Conservation (phyloP, 2,888 invertebrate genomes). For the Noctuana brunneofusca region DNA sequence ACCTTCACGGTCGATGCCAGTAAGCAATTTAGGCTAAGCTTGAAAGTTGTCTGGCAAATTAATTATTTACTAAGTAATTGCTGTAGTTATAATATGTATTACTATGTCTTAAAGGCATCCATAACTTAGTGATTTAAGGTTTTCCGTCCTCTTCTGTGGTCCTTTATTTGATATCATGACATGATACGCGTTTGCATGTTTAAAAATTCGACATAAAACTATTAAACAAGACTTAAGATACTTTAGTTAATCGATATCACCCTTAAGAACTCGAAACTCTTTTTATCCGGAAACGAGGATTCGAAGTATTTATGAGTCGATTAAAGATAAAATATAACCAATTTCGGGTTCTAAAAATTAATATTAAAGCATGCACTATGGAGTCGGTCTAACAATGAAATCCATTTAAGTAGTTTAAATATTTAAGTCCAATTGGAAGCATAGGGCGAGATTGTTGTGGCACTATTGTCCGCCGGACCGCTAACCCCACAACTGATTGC, state of each 20-base stretch:
- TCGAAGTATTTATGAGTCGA: neutral
- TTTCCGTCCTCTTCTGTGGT: neutral
- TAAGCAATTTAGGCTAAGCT: slow-evolving; percentile 45
- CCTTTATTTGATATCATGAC: neutral
- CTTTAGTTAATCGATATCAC: too few relatives aligned
- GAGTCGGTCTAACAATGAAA: slow-evolving; percentile 74
- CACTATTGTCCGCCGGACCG: slow-evolving; percentile 74
- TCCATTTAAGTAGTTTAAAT: slow-evolving; percentile 80
- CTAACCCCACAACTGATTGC: slow-evolving; percentile 72
- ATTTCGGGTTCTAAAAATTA: slow-evolving; percentile 1
- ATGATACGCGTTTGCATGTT: too few relatives aligned
- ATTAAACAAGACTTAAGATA: too few relatives aligned
- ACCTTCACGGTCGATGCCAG: slow-evolving; percentile 41
- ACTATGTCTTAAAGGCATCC: neutral
- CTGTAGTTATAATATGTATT: slow-evolving; percentile 40
- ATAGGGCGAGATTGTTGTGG: slow-evolving; percentile 81
- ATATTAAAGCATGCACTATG: slow-evolving; percentile 45
- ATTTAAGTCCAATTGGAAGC: slow-evolving; percentile 79
- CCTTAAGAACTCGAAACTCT: neutral
- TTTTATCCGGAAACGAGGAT: neutral
- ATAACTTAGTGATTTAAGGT: neutral
- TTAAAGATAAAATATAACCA: neutral
- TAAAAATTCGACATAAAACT: too few relatives aligned
- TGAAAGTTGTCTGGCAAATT: slow-evolving; percentile 49
- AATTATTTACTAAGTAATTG: slow-evolving; percentile 39